These are phyloP conservation scores for Eptesicus fuscus DNA, from an alignment of 2,113 vertebrate species.

Conservation along the genomic window DNA sequence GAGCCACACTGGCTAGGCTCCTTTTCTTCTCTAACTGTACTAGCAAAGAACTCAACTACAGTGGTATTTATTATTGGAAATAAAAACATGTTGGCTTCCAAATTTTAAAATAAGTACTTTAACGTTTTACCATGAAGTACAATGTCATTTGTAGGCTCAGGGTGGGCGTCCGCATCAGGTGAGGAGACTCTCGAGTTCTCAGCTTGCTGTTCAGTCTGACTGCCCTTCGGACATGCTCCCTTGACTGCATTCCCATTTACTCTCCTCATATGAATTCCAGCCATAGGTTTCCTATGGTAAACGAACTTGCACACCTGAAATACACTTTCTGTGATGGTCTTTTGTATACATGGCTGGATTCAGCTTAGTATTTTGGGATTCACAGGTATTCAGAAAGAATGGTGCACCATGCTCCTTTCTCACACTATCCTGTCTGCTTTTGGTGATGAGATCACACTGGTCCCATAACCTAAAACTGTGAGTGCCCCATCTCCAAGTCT, in stretches of 20 bases:
- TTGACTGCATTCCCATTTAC: neutral
- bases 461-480: neutral
- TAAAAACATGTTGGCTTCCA: neutral
- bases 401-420: neutral
- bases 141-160: rapidly evolving
- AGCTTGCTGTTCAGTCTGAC: neutral
- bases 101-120: neutral
- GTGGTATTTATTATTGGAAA: neutral
- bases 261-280: neutral
- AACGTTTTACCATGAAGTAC: neutral
- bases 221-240: neutral
- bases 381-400: neutral
- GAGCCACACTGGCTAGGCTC: no score
- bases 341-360: neutral
- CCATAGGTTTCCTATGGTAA: neutral
- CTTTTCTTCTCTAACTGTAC: no score
- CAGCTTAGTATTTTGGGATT: neutral
- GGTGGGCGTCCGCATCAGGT: neutral
- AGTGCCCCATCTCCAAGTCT: neutral
- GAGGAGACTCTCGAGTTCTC: neutral
- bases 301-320: neutral
- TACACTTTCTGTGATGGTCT: neutral
- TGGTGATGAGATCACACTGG: neutral
- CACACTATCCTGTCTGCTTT: neutral
- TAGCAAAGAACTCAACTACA: neutral